Evolutionary conservation across 2,797 vertebrate genomes (phyloP).

Genomic region (Dallia pectoralis): DNA sequence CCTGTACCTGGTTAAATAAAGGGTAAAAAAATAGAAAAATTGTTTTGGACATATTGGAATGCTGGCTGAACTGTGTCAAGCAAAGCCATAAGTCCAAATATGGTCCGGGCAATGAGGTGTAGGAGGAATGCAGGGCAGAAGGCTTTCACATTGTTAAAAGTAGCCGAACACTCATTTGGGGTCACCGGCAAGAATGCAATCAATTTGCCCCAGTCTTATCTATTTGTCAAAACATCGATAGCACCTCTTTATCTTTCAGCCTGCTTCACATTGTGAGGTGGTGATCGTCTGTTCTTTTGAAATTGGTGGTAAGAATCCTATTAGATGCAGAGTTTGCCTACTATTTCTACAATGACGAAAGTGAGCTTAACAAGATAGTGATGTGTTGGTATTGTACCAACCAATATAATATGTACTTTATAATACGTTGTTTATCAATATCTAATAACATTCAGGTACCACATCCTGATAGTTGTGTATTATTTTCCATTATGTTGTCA

Average conservation of each 20-base stretch:
- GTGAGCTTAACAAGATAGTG: not conserved
- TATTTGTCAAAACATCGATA: slow-evolving; percentile 2
- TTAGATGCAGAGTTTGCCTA: not conserved
- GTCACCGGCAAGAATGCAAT: not conserved
- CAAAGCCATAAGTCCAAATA: no score
- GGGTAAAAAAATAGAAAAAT: no score
- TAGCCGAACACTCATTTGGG: slow-evolving; percentile 1
- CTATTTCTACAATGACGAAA: not conserved
- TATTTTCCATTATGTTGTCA: no score
- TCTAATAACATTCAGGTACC: no score
- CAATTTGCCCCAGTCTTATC: not conserved
- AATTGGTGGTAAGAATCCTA: not conserved
- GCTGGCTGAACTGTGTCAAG: not conserved
- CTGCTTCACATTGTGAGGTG: not conserved
- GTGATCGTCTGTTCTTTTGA: not conserved
- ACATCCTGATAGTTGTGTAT: no score
- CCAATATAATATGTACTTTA: no score
- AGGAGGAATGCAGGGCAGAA: not conserved
- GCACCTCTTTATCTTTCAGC: not conserved
- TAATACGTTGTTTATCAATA: no score
- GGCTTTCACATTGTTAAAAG: not conserved
- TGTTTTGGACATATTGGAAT: not conserved
- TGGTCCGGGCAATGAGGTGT: not conserved
- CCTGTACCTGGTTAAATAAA: no score
- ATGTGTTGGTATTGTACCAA: no score